Evolutionary conservation across 2,888 invertebrate genomes (phyloP).

Genomic region (Halocaridina rubra): DNA sequence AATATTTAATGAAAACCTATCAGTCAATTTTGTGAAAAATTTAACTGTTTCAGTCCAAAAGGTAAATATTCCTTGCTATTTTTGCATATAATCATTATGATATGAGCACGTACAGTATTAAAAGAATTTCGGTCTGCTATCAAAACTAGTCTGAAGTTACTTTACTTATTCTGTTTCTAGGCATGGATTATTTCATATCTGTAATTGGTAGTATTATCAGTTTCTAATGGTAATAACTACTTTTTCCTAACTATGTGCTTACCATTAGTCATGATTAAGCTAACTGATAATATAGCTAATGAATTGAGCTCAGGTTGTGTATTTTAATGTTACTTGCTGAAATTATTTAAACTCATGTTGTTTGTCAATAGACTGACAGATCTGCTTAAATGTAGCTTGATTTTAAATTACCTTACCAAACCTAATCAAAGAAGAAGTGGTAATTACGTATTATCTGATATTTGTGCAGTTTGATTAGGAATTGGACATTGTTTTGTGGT

Average conservation of each 20-base stretch:
- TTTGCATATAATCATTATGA: no score
- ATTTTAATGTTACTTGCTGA: constrained; percentile 6
- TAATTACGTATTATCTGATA: background rate
- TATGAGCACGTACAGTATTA: no score
- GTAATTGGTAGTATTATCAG: background rate
- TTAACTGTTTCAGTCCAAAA: no score
- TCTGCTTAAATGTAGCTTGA: background rate
- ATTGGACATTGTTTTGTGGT: background rate
- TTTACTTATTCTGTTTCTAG: no score
- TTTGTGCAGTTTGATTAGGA: background rate
- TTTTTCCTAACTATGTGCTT: background rate
- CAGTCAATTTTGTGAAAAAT: no score
- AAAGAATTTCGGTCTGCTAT: no score
- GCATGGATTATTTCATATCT: background rate
- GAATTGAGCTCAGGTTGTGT: constrained; percentile 28
- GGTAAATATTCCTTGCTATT: no score
- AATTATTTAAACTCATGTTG: background rate
- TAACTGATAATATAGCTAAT: background rate
- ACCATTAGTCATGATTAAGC: background rate
- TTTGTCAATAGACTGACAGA: background rate
- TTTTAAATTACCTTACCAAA: background rate
- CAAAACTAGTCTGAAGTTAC: no score
- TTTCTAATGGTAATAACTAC: background rate
- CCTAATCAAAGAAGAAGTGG: background rate
- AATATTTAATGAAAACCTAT: no score